Base-by-base conservation (phyloP, 92 coral and sea anemone species). In the Epizoanthus ramosus region DNA sequence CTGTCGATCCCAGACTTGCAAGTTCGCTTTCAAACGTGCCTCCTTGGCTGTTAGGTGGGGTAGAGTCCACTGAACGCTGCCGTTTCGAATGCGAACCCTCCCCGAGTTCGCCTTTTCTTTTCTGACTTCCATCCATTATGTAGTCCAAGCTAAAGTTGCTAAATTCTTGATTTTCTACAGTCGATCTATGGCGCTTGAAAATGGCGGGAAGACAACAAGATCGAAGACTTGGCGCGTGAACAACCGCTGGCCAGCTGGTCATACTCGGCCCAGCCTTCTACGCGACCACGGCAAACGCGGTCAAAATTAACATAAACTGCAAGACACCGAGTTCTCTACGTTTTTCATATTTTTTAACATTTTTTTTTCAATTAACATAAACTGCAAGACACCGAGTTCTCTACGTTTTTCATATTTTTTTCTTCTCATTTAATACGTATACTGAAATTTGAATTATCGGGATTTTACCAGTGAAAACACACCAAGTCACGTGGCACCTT, bases 1-100 rank as follows among this genome's bases (percentile, higher is more conserved):
- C 88, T 5, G 66, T n/a, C 3, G 68, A 54, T 39, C 85, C 90
- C 3, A 97, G 87, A 47, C 83, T 84, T 6, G 99, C 99, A 5
- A 97, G 82, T 71, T 97, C 98, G 72, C 82, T 63, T 47, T 97
- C 99, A 74, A 97, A 97, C 16, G 93, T 70, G 63, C 97, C 92
- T 25, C 84, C 88, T 75, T 90, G 92, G 21, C 90, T 74, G 21
- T 86, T 91, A 1, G 79, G 54, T 2, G 47, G 71, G 1, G 84
- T 87, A 13, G 82, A 60, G 21, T 85, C 88, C 54, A 87, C 89
- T 56, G 89, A 80, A 52, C 95, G 90, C 39, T 95, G 75, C 13
- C 96, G 93, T 90, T 97, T 97, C 10, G 98, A 83, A 16, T 80
- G 76, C 65, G 77, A 88, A 69, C 84, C 66, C 50, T 68, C 85